Evolutionary conservation across 2,113 vertebrate genomes (phyloP), one percentile per base, ranked within the genome.

Genomic region (Aplodontia rufa): DNA sequence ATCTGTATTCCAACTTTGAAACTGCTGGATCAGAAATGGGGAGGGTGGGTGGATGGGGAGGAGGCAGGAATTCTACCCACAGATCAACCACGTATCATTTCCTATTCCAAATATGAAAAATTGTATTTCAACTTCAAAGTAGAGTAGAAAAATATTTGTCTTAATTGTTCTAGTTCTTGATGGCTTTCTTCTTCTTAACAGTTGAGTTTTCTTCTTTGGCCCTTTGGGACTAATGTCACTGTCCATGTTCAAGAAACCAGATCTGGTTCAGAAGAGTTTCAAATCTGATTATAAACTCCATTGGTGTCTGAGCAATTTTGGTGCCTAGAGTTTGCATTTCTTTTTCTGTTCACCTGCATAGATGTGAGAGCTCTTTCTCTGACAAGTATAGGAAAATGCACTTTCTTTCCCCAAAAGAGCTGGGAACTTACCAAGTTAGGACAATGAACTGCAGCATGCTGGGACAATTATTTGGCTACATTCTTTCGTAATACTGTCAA

Each of bases 281-380:
- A 68, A 93, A 82, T 80, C 93, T 68, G 72, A 91, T 58, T 87
- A 72, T 88, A 68, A 51, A 81, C 53, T 91, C 88, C 3, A 0
- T 30, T 82, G 64, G 80, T 78, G 42, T 97, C 64, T 0, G 16
- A 97, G 93, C 95, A 97, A 83, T 96, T 96, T 96, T 69, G 97
- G 97, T 98, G 97, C 98, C 98, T 97, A 90, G 64, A 83, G 58
- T 82, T 94, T 68, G 96, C 93, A 42, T 93, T 91, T 30, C 51
- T 66, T 87, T 64, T 49, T 93, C 85, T 93, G 93, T 85, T 83
- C 95, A 89, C 62, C n/a, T 69, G 62, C 62, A 72, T 32, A 28
- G 30, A 32, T 13, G 32, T 49, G 35, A 76, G 30, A 87, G 16
- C 35, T 51, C 35, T 83, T 95, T 90, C 90, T 86, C 62, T 49